Percentiles rank a stretch among this genome's conserved stretches.
Conservation (phyloP, 1,140 invertebrate genomes). For the Marisa cornuarietis region DNA sequence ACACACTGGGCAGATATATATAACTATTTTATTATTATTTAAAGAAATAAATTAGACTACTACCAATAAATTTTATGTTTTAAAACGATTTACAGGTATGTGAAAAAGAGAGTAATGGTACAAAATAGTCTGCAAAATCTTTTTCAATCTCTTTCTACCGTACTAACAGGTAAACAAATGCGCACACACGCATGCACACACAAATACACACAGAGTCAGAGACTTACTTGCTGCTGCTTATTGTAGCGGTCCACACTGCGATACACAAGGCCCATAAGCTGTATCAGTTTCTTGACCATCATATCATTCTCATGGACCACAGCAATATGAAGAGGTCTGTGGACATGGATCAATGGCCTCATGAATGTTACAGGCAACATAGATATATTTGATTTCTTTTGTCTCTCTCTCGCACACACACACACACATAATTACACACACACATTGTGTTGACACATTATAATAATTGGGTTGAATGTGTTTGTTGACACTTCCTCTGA, state of each 20-base stretch:
- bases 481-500: no score
- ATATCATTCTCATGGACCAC: constrained; percentile 54
- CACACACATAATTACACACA: background rate
- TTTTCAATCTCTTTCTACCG: no score
- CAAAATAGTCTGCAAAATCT: no score
- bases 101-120: no score
- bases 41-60: no score
- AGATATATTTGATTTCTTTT: background rate
- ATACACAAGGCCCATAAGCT: constrained; percentile 48
- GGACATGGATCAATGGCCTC: constrained; percentile 11
- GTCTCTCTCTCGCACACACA: background rate
- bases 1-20: background rate
- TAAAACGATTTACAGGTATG: no score
- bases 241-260: constrained; percentile 54
- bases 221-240: constrained; percentile 50
- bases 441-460: no score
- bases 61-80: no score
- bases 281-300: constrained; percentile 53
- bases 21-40: no score
- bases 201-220: background rate
- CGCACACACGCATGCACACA: no score
- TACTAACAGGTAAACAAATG: no score
- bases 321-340: constrained; percentile 58
- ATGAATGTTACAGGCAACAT: background rate
- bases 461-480: no score